Conservation (phyloP, 2,888 invertebrate genomes). For the Ochropacha duplaris region DNA sequence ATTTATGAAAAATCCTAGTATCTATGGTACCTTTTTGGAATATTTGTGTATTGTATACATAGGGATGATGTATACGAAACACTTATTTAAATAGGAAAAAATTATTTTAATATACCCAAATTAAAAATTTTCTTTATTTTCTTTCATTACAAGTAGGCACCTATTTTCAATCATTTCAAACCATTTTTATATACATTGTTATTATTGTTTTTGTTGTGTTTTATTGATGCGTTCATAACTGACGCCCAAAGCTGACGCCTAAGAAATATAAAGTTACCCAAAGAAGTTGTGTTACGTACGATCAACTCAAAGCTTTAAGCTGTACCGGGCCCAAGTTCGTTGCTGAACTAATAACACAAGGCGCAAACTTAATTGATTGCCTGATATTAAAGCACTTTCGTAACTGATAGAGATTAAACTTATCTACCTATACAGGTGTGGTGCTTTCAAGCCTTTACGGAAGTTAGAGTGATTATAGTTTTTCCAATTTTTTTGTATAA, state of each 20-base stretch:
- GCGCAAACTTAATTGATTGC: constrained; percentile 17
- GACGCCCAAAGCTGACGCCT: not conserved
- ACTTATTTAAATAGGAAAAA: no score
- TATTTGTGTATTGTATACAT: not conserved
- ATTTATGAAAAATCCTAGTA: not conserved
- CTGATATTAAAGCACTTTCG: constrained; percentile 10
- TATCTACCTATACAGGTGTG: not conserved
- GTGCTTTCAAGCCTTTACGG: no score
- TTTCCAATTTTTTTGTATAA: no score
- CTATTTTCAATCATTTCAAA: no score
- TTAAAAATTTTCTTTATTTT: no score
- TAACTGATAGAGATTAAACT: constrained; percentile 6
- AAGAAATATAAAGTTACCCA: not conserved
- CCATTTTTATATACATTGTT: no score
- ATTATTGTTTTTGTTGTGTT: no score
- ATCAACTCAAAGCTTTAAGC: not conserved
- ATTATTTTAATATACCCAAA: no score
- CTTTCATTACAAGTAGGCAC: no score
- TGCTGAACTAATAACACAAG: constrained; percentile 19
- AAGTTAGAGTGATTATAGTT: no score
- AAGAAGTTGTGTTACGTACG: not conserved
- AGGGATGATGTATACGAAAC: no score
- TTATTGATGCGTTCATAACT: no score
- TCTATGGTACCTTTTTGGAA: not conserved
- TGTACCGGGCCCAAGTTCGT: not conserved